These are phyloP conservation scores for Calephelis nemesis DNA, from an alignment of 1,140 invertebrate genomes.

Conservation along the genomic window DNA sequence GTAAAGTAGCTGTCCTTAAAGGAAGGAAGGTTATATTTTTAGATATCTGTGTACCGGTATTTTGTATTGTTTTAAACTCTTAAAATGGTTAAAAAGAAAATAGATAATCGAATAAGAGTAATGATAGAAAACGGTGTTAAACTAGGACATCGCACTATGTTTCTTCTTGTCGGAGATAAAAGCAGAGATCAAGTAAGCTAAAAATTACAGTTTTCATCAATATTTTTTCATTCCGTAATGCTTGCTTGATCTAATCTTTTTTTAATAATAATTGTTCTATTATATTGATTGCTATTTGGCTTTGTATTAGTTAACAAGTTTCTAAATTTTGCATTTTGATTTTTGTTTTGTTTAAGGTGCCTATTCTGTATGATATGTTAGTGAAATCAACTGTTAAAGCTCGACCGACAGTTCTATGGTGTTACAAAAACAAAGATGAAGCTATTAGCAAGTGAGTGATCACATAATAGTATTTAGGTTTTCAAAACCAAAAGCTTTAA, in stretches of 20 bases:
- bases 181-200: constrained; percentile 92
- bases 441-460: constrained; percentile 87
- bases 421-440: constrained; percentile 97
- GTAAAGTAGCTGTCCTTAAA: no score
- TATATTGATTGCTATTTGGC: background rate
- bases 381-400: constrained; percentile 96
- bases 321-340: constrained; percentile 24
- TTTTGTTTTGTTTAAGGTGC: constrained; percentile 83
- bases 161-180: constrained; percentile 97
- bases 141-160: constrained; percentile 93
- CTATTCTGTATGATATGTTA: constrained; percentile 98
- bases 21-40: constrained; percentile 42
- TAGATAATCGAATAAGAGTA: constrained; percentile 96
- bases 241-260: no score
- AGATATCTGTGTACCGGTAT: background rate
- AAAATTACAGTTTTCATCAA: no score
- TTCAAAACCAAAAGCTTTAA: background rate
- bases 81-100: constrained; percentile 94
- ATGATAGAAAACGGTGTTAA: constrained; percentile 98
- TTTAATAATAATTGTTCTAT: background rate
- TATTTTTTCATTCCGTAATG: no score
- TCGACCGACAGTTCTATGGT: constrained; percentile 97
- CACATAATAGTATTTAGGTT: background rate
- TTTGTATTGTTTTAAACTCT: constrained; percentile 12
- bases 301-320: background rate